phyloP scores from a whole-genome alignment of 2,113 vertebrate species.

The Cathartes aura region DNA sequence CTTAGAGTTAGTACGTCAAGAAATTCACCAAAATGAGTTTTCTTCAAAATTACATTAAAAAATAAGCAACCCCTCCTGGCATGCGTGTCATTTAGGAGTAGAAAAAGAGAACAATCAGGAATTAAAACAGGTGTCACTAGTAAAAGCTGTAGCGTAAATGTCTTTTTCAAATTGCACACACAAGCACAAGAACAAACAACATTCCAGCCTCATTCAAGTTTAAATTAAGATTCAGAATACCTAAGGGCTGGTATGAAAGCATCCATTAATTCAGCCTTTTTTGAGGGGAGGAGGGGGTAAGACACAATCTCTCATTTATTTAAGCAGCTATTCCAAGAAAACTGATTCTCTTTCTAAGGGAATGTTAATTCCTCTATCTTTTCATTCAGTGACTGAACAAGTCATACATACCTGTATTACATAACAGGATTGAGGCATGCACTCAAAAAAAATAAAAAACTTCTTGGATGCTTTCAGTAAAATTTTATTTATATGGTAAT shows the following conservation, averaged over 20 bases:
- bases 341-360: not conserved
- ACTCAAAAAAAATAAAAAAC: not conserved
- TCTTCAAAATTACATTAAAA: not conserved
- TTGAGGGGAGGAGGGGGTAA: not conserved
- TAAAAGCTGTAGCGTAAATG: not conserved
- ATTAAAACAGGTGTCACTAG: not conserved
- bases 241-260: not conserved
- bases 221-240: conserved; percentile 34
- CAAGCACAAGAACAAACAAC: not conserved
- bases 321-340: not conserved
- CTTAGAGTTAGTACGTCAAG: not conserved
- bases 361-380: not conserved
- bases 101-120: not conserved
- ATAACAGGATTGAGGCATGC: not conserved
- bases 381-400: not conserved
- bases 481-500: not conserved
- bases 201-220: conserved; percentile 29
- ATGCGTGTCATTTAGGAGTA: not conserved
- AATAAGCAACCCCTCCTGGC: not conserved
- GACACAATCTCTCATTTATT: not conserved
- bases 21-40: not conserved
- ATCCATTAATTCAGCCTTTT: conserved; percentile 7
- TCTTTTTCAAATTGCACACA: not conserved
- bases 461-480: not conserved
- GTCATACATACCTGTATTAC: not conserved